A percentile compares a stretch with the other conserved stretches of the same genome.
Evolutionary conservation across 2,888 invertebrate genomes (phyloP).

Genomic region (Lobophora halterata): DNA sequence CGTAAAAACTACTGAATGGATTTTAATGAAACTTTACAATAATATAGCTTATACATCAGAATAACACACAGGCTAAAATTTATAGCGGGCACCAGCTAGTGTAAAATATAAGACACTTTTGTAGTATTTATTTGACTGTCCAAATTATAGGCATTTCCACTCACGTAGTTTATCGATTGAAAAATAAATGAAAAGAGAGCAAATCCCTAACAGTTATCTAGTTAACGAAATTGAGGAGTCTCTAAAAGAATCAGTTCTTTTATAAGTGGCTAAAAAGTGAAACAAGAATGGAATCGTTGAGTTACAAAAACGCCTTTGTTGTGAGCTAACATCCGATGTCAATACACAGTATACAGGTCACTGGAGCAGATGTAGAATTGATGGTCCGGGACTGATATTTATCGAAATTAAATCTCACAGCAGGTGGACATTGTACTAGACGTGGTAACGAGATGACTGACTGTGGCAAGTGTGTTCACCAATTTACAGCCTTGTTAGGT

Average conservation of each 20-base stretch:
- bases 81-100: no score
- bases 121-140: no score
- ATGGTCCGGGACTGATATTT: conserved; percentile 56
- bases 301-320: conserved; percentile 56
- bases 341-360: conserved; percentile 64
- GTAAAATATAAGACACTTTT: no score
- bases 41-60: no score
- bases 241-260: conserved; percentile 37
- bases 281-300: conserved; percentile 40
- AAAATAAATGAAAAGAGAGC: no score
- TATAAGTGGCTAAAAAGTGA: conserved; percentile 34
- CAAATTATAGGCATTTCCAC: no score
- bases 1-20: no score
- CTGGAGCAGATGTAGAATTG: conserved; percentile 57
- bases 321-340: conserved; percentile 48
- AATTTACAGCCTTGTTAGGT: conserved; percentile 24
- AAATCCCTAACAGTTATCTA: conserved; percentile 33
- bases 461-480: no score
- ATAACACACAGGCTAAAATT: no score
- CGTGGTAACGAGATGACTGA: conserved; percentile 30
- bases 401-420: conserved; percentile 70
- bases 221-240: conserved; percentile 38
- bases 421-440: conserved; percentile 58
- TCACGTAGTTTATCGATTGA: no score
- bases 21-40: no score